Evolutionary conservation across 2,797 vertebrate genomes (phyloP).

Genomic region (Molossus alvarezi): DNA sequence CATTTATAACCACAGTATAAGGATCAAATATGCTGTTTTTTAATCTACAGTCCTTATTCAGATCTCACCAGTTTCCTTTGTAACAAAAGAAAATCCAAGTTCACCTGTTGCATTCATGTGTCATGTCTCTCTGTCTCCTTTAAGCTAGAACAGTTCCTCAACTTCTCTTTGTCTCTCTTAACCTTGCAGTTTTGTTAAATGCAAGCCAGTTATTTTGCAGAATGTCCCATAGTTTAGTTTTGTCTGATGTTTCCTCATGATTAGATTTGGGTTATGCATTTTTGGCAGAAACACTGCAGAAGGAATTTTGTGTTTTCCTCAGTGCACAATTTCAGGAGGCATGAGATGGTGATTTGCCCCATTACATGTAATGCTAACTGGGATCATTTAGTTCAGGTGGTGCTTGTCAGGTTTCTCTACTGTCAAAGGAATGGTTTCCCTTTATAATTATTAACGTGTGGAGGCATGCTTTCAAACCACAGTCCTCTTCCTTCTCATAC

Average conservation of each 20-base stretch:
- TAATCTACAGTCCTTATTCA: not conserved
- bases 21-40: not conserved
- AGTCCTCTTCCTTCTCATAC: not conserved
- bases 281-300: conserved; percentile 4
- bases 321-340: not conserved
- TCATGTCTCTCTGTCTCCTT: not conserved
- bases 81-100: not conserved
- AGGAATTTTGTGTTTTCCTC: not conserved
- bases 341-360: not conserved
- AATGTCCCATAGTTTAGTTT: not conserved
- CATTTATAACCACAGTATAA: not conserved
- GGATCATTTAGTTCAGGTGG: not conserved
- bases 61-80: not conserved
- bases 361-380: not conserved
- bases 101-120: not conserved
- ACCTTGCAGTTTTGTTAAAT: not conserved
- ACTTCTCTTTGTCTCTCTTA: not conserved
- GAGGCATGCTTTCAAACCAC: not conserved
- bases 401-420: not conserved
- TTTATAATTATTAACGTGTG: conserved; percentile 8
- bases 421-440: not conserved
- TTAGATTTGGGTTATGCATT: not conserved
- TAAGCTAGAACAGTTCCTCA: not conserved
- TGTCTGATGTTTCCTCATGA: not conserved
- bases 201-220: not conserved